phyloP scores from a whole-genome alignment of 2,888 invertebrate genomes.

The Petrophora chlorosata region DNA sequence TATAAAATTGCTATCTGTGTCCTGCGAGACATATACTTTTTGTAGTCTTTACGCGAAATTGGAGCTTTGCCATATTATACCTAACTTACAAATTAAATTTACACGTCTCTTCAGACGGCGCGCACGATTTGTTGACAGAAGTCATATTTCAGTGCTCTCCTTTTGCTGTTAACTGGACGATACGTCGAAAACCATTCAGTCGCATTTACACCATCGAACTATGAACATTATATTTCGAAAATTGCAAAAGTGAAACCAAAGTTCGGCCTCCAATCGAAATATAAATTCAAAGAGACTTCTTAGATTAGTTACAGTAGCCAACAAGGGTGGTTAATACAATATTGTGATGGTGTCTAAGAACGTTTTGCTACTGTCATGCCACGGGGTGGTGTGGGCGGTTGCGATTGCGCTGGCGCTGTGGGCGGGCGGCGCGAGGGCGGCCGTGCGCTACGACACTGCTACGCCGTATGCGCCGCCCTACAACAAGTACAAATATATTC shows the following conservation, averaged over 20 bases:
- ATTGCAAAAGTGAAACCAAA: slow-evolving; percentile 17
- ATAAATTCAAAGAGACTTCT: neutral
- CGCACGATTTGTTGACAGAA: slow-evolving; percentile 68
- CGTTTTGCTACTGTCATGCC: slow-evolving; percentile 57
- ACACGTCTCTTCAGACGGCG: slow-evolving; percentile 62
- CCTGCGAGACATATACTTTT: too few species aligned
- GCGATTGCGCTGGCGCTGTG: slow-evolving; percentile 61
- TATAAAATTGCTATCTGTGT: too few species aligned
- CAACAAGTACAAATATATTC: slow-evolving; percentile 69
- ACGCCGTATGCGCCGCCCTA: slow-evolving; percentile 70
- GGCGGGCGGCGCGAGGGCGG: slow-evolving; percentile 65
- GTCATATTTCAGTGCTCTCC: slow-evolving; percentile 68
- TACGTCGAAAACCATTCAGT: slow-evolving; percentile 60
- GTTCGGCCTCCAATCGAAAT: neutral
- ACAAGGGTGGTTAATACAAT: slow-evolving; percentile 12
- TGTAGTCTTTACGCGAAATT: slow-evolving; percentile 9
- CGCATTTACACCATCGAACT: slow-evolving; percentile 48
- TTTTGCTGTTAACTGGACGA: slow-evolving; percentile 66
- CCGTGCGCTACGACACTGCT: slow-evolving; percentile 67
- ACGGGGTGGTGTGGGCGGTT: slow-evolving; percentile 60
- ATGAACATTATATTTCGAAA: slow-evolving; percentile 48
- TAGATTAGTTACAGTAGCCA: neutral
- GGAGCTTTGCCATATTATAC: slow-evolving; percentile 47
- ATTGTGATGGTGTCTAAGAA: slow-evolving; percentile 57
- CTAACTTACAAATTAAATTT: slow-evolving; percentile 66